These are phyloP conservation scores for Percina caprodes DNA, from an alignment of 2,113 vertebrate species.

Conservation along the genomic window DNA sequence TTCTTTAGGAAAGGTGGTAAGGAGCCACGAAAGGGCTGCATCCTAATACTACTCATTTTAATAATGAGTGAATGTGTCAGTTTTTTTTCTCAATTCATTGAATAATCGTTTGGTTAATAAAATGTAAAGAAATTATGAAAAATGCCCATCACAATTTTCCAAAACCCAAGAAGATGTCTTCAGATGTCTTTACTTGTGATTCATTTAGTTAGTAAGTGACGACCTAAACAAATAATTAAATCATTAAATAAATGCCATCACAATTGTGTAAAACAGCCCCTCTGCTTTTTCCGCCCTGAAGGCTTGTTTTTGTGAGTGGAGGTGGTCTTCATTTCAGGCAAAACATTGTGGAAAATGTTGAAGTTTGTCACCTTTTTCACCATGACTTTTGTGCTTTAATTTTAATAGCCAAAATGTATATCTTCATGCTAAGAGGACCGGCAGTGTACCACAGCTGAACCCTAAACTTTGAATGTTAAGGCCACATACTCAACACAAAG, in stretches of 20 bases:
- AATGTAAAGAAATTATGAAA: not conserved
- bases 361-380: not conserved
- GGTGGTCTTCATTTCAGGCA: not conserved
- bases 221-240: not conserved
- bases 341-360: not conserved
- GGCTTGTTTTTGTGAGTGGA: not conserved
- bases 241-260: constrained; percentile 1
- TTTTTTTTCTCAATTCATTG: no score
- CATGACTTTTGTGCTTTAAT: not conserved
- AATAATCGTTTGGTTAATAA: not conserved
- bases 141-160: not conserved
- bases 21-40: not conserved
- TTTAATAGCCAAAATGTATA: not conserved
- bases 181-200: not conserved
- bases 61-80: no score
- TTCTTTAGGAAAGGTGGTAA: not conserved
- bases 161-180: not conserved
- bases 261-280: not conserved
- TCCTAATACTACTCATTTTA: no score
- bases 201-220: not conserved
- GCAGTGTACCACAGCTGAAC: not conserved
- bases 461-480: not conserved
- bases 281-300: not conserved
- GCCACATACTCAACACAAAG: not conserved
- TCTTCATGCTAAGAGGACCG: not conserved